Base-by-base conservation (phyloP, 2,113 vertebrate genomes). In the Elephantulus edwardii region DNA sequence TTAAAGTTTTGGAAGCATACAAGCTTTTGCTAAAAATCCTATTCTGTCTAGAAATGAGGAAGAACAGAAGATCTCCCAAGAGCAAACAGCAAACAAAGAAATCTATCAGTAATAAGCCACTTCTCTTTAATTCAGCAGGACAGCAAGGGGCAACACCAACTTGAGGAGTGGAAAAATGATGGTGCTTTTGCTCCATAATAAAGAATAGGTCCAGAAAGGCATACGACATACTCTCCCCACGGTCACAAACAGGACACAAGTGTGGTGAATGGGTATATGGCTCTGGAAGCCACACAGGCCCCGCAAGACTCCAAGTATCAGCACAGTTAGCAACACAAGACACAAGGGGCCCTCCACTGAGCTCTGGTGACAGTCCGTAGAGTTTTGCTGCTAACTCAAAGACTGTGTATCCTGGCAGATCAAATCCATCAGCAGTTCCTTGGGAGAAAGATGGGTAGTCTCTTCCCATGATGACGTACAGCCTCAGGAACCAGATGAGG, bases 11-110 rank as follows among this genome's bases (percentile, higher is more conserved):
- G 3, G 62, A 72, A 80, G 9, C 28, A n/a, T 76, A 7, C 19
- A 83, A 83, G 20, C 20, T 88, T 92, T 92, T 74, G 44, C 52
- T 74, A 75, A 60, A 64, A 75, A 40, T 90, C 56, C 56, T 42
- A 90, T 52, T 16, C 38, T 83, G 50, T 35, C 24, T 46, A 46
- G 81, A n/a, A n/a, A n/a, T n/a, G n/a, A n/a, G n/a, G n/a, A n/a
- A n/a, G n/a, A n/a, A n/a, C n/a, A n/a, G n/a, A 62, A 83, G 74
- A 28, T 28, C 3, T 64, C 46, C 82, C 70, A 58, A 50, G 30
- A 26, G 26, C 58, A 90, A 90, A 46, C 4, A 54, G 20, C 19
- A 33, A 58, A 79, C 38, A 44, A 80, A 93, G 12, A 58, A 62
- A 62, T 54, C 38, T 77, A 1, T 62, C 26, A 24, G 28, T 46